A percentile compares a stretch with the other conserved stretches of the same genome.
Evolutionary conservation across 2,113 vertebrate genomes (phyloP).

Genomic region (Typhlomys cinereus): DNA sequence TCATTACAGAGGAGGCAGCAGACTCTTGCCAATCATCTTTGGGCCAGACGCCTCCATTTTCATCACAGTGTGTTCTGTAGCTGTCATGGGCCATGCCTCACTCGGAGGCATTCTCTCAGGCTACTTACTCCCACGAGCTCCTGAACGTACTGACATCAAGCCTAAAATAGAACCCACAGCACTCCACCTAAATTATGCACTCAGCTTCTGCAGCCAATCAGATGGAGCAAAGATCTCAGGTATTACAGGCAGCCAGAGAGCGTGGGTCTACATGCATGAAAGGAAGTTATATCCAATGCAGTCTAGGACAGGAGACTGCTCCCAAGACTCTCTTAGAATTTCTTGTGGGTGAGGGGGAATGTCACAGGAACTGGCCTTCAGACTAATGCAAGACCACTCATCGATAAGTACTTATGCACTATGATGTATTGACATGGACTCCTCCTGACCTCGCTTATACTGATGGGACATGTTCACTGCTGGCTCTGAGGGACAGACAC

Average conservation of each 20-base stretch:
- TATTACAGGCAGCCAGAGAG: rapidly evolving
- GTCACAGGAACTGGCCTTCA: not conserved
- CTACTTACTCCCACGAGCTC: not conserved
- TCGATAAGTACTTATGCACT: not conserved
- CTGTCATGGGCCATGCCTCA: constrained; percentile 12
- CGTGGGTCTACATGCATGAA: no score
- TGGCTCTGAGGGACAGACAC: not conserved
- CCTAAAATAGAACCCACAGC: constrained; percentile 47
- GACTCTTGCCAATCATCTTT: constrained; percentile 8
- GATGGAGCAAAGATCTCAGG: not conserved
- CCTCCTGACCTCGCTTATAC: constrained; percentile 28
- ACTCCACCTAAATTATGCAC: not conserved
- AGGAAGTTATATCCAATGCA: not conserved
- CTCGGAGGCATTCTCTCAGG: constrained; percentile 8
- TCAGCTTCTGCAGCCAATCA: not conserved
- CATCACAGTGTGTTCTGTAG: not conserved
- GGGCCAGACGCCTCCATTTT: not conserved
- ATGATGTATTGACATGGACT: not conserved
- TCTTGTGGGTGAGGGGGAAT: no score
- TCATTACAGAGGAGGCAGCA: constrained; percentile 19
- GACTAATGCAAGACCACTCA: not conserved
- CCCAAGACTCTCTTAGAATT: not conserved
- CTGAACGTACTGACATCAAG: not conserved
- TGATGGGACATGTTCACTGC: not conserved
- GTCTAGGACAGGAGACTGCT: no score